Evolutionary conservation across 2,888 invertebrate genomes (phyloP).

Genomic region (Clostera curtula): DNA sequence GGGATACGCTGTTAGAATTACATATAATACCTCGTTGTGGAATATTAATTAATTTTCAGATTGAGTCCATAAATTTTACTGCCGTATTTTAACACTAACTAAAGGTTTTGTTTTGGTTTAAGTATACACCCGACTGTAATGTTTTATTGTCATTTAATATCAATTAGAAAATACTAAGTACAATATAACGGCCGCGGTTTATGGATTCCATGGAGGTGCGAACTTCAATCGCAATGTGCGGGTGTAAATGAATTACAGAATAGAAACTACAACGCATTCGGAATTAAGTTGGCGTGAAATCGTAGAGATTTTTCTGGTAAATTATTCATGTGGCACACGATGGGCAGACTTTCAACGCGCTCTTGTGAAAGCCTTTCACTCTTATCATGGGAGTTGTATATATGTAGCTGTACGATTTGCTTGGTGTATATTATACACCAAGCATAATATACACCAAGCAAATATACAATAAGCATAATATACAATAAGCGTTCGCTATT

Average conservation of each 20-base stretch:
- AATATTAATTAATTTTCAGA: no score
- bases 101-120: no score
- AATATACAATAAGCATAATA: no score
- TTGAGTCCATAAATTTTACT: no score
- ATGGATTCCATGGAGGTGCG: constrained; percentile 32
- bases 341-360: constrained; percentile 65
- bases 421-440: background rate
- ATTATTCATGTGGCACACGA: constrained; percentile 71
- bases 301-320: constrained; percentile 75
- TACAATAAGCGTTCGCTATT: no score
- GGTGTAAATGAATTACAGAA: constrained; percentile 63
- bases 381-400: constrained; percentile 51
- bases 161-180: no score
- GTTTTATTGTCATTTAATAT: no score
- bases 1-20: no score
- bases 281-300: constrained; percentile 71
- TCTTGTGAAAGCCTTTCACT: constrained; percentile 72
- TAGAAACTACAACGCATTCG: constrained; percentile 66
- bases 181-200: constrained; percentile 19
- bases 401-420: constrained; percentile 18
- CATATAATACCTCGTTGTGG: no score
- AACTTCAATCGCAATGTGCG: constrained; percentile 46
- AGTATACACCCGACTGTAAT: no score
- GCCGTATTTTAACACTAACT: no score
- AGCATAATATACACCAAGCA: no score